Evolutionary conservation across 1,140 invertebrate species (phyloP), one percentile per base, ranked within the genome.

Genomic region (Lepidotrigona ventralis): DNA sequence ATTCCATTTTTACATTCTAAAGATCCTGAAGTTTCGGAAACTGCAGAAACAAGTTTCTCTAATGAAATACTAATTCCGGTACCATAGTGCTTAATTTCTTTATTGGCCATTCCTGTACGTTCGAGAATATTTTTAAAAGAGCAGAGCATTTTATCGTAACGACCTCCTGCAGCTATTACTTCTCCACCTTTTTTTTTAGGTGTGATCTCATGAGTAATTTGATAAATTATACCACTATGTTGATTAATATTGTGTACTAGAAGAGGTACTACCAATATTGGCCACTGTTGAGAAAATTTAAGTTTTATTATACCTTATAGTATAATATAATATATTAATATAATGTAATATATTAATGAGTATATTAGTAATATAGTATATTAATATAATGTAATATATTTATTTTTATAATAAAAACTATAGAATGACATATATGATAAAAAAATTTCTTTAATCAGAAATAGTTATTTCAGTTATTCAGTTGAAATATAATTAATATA

Each of bases 11-110:
- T 89, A 73, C 90, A 90, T 5, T 93, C 88, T 8, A 83, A 80
- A 46, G 95, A 92, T 69, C 94, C 92, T 71, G 93, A 92, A 46
- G 90, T 87, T 91, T 95, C 95, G 81, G 92, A 93, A 51, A 96
- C 91, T 23, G 95, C 94, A 69, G 95, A 94, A 0, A 97, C 95
- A 54, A 98, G 92, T 91, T 96, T 97, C 77, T 96, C 96, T 76
- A 98, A 91, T 1, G 96, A 97, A 68, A 98, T 95, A 60, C 97
- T 97, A 21, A 97, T 95, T 21, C 97, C 97, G 9, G 96, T 97
- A 0, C 96, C 97, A 76, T 94, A 95, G 85, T 96, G 96, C 74
- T 91, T 92, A 66, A 94, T 70, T 89, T 95, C 91, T 87, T 94
- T 91, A 84, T 88, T 85, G 66, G 91, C 33, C 89, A 93, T 87